Evolutionary conservation across 2,888 invertebrate species (phyloP).

Genomic region (Aphidoletes aphidimyza): DNA sequence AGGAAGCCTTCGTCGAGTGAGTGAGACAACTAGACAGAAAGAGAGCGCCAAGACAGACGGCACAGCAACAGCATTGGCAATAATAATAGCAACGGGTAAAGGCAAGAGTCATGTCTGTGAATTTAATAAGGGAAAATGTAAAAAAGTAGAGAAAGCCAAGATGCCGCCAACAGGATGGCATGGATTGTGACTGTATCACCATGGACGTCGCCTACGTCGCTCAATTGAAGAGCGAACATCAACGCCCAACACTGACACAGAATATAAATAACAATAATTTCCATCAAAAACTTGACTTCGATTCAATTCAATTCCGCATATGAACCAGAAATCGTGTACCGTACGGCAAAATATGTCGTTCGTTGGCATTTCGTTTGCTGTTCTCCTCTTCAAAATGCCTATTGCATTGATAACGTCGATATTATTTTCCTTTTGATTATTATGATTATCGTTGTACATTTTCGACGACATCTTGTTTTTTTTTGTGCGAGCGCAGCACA

Average conservation of each 20-base stretch:
- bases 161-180: conserved; percentile 32
- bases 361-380: too few relatives aligned
- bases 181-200: conserved; percentile 29
- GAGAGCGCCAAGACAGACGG: not conserved
- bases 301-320: conserved; percentile 10
- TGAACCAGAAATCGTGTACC: too few relatives aligned
- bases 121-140: conserved; percentile 19
- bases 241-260: not conserved
- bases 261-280: conserved; percentile 46
- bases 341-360: not conserved
- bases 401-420: conserved; percentile 38
- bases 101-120: conserved; percentile 38
- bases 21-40: not conserved
- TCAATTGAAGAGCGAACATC: not conserved
- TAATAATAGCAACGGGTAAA: too few relatives aligned
- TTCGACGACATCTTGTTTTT: not conserved
- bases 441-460: conserved; percentile 26
- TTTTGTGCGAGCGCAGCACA: not conserved
- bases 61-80: not conserved
- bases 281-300: conserved; percentile 44
- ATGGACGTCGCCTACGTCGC: not conserved
- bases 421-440: conserved; percentile 12
- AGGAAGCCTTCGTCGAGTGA: conserved; percentile 19
- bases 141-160: conserved; percentile 19
- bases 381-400: not conserved